These are phyloP conservation scores for Cathartes aura DNA, from an alignment of 2,113 vertebrate genomes.

Conservation along the genomic window DNA sequence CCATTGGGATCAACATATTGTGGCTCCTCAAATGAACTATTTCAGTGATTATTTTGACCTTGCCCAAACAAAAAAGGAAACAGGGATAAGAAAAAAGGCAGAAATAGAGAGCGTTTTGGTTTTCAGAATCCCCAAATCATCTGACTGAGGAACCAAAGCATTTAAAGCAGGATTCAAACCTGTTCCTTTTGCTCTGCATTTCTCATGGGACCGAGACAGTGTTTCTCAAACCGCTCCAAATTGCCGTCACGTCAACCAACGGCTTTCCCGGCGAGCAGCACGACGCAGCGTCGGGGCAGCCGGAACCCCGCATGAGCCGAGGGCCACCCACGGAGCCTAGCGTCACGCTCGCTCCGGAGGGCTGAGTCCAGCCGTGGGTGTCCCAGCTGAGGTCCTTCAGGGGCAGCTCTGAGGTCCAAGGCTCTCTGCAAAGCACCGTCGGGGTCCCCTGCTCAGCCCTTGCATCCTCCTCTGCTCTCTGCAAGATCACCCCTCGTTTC, in stretches of 20 bases:
- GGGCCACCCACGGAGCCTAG: conserved; percentile 31
- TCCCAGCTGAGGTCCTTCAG: neutral
- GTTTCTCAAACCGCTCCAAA: neutral
- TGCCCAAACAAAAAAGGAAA: neutral
- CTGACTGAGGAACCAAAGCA: neutral
- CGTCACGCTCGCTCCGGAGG: accelerated
- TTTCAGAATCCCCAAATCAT: neutral
- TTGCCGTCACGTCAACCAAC: accelerated
- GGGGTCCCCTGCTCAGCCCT: neutral
- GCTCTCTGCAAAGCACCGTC: neutral
- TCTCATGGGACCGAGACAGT: accelerated
- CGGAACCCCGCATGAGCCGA: neutral
- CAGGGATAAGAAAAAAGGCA: neutral
- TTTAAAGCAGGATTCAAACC: neutral
- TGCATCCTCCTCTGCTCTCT: neutral
- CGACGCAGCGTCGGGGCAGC: accelerated
- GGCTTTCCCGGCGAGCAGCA: neutral
- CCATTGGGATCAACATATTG: accelerated
- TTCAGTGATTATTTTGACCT: neutral
- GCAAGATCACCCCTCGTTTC: neutral
- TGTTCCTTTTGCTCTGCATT: accelerated
- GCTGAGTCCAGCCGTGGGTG: neutral
- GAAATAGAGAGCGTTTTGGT: accelerated
- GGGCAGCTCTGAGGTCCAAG: neutral
- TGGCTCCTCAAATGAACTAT: neutral